Conservation (phyloP, 2,888 invertebrate species). For the Elmis aenea region DNA sequence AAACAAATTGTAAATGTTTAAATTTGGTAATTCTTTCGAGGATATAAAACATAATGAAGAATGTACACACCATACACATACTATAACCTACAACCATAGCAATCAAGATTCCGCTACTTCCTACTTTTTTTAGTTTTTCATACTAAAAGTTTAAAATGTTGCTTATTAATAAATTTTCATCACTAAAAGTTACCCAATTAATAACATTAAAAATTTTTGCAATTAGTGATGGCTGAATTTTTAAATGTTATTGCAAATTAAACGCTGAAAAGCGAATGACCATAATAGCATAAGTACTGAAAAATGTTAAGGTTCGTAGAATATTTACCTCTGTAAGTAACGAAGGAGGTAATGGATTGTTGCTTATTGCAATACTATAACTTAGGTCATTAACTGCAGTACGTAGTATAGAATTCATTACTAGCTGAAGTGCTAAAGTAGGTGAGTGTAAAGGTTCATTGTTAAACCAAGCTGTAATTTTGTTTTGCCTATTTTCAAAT, state of each 20-base stretch:
- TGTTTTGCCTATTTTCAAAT: constrained; percentile 41
- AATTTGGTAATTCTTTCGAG: constrained; percentile 64
- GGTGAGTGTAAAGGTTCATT: constrained; percentile 63
- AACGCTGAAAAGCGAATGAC: too few relatives aligned
- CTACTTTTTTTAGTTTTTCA: too few relatives aligned
- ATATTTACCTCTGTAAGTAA: constrained; percentile 54
- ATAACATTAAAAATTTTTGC: too few relatives aligned
- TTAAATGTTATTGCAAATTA: too few relatives aligned
- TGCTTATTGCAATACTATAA: constrained; percentile 48
- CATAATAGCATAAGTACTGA: too few relatives aligned
- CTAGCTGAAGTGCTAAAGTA: constrained; percentile 56
- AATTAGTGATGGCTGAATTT: too few relatives aligned
- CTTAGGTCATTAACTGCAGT: constrained; percentile 26
- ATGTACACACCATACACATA: constrained; percentile 63
- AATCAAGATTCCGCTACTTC: too few relatives aligned
- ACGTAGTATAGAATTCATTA: constrained; percentile 52
- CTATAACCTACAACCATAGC: constrained; percentile 72
- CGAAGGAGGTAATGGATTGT: constrained; percentile 65
- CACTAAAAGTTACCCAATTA: too few relatives aligned
- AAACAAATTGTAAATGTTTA: constrained; percentile 67
- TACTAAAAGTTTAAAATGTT: too few relatives aligned
- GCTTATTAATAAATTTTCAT: too few relatives aligned
- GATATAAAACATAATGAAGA: constrained; percentile 57
- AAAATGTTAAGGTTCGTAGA: too few relatives aligned
- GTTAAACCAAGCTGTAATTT: constrained; percentile 67